Percentiles rank a stretch among this genome's conserved stretches.
Evolutionary conservation across 2,888 invertebrate species (phyloP).

Genomic region (Eupeodes latifasciatus): DNA sequence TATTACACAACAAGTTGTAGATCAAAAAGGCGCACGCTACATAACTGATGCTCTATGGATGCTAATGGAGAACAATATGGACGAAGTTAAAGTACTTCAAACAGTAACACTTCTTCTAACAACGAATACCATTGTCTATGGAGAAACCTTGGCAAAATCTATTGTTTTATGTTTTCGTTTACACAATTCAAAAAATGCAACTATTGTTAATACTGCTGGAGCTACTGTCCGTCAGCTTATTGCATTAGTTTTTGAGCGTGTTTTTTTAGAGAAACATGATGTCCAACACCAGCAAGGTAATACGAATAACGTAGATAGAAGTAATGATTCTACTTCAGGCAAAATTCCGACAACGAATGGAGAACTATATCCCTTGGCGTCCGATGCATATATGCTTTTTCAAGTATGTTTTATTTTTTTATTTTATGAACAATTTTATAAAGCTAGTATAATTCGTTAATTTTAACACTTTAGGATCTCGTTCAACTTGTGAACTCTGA

Average conservation of each 20-base stretch:
- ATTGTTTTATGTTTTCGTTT: conserved; percentile 97
- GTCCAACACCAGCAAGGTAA: conserved; percentile 77
- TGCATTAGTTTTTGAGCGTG: conserved; percentile 95
- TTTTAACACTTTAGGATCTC: conserved; percentile 89
- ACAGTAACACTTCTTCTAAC: conserved; percentile 97
- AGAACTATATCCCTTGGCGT: conserved; percentile 93
- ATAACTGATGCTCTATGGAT: conserved; percentile 97
- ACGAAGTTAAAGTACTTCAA: conserved; percentile 98
- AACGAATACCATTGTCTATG: conserved; percentile 97
- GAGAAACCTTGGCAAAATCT: conserved; percentile 96
- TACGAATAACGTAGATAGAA: conserved; percentile 48
- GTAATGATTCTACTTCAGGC: conserved; percentile 68
- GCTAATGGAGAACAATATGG: conserved; percentile 96
- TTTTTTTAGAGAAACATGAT: conserved; percentile 83
- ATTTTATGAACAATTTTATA: too few relatives aligned
- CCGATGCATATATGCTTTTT: conserved; percentile 97
- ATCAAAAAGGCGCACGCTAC: conserved; percentile 95
- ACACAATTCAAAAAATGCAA: conserved; percentile 96
- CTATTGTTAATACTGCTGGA: conserved; percentile 98
- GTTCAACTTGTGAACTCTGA: conserved; percentile 98
- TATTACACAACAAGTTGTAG: conserved; percentile 94
- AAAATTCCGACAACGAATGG: conserved; percentile 77
- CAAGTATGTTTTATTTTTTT: conserved; percentile 86
- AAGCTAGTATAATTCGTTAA: background rate
- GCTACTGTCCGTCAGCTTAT: conserved; percentile 98